A percentile compares a stretch with the other conserved stretches of the same genome.
phyloP scores from a whole-genome alignment of 2,113 vertebrate genomes.

The Actenoides lindsayi region DNA sequence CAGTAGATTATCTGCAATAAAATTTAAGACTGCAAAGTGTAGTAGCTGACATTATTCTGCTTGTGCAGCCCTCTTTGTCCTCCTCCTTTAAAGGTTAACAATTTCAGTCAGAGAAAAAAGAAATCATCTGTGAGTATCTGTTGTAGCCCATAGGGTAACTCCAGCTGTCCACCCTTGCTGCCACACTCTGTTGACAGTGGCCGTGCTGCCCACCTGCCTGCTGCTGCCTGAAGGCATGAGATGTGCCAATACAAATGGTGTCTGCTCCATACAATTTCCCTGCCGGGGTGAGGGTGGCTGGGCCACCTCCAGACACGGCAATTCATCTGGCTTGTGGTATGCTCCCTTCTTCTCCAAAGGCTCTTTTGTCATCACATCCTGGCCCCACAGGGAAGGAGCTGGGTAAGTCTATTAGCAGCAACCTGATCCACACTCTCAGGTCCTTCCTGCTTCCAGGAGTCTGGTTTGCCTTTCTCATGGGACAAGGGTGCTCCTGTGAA shows the following conservation, averaged over 20 bases:
- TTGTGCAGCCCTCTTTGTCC: neutral
- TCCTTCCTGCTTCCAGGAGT: neutral
- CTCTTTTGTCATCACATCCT: neutral
- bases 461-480: neutral
- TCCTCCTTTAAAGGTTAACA: neutral
- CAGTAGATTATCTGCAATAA: neutral
- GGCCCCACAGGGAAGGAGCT: neutral
- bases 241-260: neutral
- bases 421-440: neutral
- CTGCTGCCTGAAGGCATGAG: neutral
- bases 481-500: neutral
- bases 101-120: neutral
- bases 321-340: neutral
- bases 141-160: neutral
- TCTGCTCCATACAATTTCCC: neutral
- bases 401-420: neutral
- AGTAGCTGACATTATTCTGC: neutral
- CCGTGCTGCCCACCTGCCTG: neutral
- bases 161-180: neutral
- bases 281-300: rapidly evolving
- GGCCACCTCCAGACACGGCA: neutral
- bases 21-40: neutral
- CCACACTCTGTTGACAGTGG: neutral
- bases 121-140: neutral
- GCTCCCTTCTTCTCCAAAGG: neutral